Percentiles rank a stretch among this genome's conserved stretches.
These are phyloP conservation scores for Echinometra lucunter DNA, from an alignment of 53 echinoderm and acorn worm genomes.

Conservation along the genomic window DNA sequence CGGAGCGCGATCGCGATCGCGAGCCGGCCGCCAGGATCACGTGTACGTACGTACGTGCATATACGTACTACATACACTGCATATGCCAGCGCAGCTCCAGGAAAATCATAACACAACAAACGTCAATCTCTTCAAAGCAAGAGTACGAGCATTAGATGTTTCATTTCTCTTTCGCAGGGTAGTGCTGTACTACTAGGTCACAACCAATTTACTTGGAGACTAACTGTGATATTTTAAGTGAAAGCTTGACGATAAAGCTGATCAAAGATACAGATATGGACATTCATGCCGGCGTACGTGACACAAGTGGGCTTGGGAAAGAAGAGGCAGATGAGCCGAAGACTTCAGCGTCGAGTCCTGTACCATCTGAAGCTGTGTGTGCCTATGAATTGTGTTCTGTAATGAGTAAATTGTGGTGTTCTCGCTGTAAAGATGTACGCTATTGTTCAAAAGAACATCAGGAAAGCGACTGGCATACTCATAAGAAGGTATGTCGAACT, in stretches of 20 bases:
- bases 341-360: neutral
- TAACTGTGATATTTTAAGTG: neutral
- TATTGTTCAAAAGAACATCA: slow-evolving; percentile 88
- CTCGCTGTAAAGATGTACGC: slow-evolving; percentile 78
- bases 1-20: too few species aligned
- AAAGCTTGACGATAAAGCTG: neutral
- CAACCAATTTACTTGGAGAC: neutral
- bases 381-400: slow-evolving; percentile 77
- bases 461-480: slow-evolving; percentile 78
- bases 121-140: neutral
- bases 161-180: neutral
- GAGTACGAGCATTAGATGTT: neutral
- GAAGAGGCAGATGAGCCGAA: neutral
- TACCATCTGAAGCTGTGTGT: slow-evolving; percentile 52
- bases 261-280: slow-evolving; percentile 28
- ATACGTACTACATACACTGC: too few species aligned
- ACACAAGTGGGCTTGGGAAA: slow-evolving; percentile 43
- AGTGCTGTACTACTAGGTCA: neutral
- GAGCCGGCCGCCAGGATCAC: too few species aligned
- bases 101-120: neutral
- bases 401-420: slow-evolving; percentile 77
- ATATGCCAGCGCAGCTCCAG: neutral
- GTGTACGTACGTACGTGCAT: too few species aligned
- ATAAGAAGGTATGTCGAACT: slow-evolving; percentile 76
- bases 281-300: slow-evolving; percentile 53